phyloP scores from a whole-genome alignment of 2,888 invertebrate genomes.

The Sussaba pulchella region DNA sequence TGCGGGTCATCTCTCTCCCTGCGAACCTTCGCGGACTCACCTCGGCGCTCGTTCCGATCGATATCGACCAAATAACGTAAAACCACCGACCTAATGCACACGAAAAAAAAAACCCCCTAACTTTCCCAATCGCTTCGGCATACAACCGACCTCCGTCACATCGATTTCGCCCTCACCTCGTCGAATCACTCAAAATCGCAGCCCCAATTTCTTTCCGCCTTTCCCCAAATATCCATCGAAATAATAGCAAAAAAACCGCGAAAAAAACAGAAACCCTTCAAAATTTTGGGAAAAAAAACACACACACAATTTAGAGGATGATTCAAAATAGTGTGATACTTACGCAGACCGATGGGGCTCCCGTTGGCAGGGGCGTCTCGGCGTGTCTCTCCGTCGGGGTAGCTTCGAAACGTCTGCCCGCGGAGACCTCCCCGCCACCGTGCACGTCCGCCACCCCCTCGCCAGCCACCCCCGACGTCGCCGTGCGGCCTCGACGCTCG shows the following conservation, averaged over 20 bases:
- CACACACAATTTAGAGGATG: background rate
- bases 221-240: too few species aligned
- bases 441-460: constrained; percentile 65
- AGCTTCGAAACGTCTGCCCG: constrained; percentile 84
- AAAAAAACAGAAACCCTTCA: background rate
- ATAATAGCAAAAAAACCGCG: background rate
- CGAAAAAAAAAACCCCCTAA: constrained; percentile 11
- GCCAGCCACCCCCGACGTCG: constrained; percentile 55
- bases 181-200: constrained; percentile 1
- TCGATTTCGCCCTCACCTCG: background rate
- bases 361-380: constrained; percentile 83
- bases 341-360: constrained; percentile 83
- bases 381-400: constrained; percentile 84
- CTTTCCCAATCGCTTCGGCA: background rate
- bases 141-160: constrained; percentile 2
- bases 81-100: background rate
- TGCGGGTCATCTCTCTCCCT: constrained; percentile 1
- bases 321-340: constrained; percentile 73
- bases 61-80: constrained; percentile 21
- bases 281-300: too few species aligned
- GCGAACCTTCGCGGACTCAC: constrained; percentile 28
- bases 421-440: constrained; percentile 83
- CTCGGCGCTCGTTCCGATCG: constrained; percentile 48
- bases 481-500: constrained; percentile 22
- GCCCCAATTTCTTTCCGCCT: too few species aligned